Evolutionary conservation across 2,888 invertebrate species (phyloP), one percentile per base, ranked within the genome.

Genomic region (Pelosia muscerda): DNA sequence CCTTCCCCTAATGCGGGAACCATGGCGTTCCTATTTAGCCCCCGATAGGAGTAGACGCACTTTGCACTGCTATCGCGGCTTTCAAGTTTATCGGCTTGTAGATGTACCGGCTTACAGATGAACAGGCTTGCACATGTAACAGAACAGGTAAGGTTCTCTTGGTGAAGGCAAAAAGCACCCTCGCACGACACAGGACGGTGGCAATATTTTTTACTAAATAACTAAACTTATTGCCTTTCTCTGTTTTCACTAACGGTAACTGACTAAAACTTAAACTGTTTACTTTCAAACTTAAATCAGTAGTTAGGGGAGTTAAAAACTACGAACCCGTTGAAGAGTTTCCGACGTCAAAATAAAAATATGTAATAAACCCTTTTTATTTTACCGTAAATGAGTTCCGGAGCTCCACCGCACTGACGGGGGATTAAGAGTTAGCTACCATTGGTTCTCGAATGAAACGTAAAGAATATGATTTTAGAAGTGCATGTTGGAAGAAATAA

Each of bases 281-380:
- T 71, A 61, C 63, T 74, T 56, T 23, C 26, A 53, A 78, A 70
- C 68, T 70, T 67, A 62, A 71, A 71, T 73, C 66, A 71, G 72
- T 78, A 77, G 78, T 78, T 76, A 63, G 71, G 74, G 75, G 73
- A 79, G 75, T 80, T 82, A 79, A 81, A 81, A 57, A 57, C 57
- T 57, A 66, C 58, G 67, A 65, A 75, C 73, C 66, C 57, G 59
- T 65, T 72, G 69, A 63, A 68, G 78, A 85, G 81, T 82, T 84
- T 81, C 81, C 81, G 76, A 84, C 85, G 75, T 88, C 84, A 88
- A 91, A 38, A 90, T 87, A 90, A 91, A 92, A 92, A 92, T 92
- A 89, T 91, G 91, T 91, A 88, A 90, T 89, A 88, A 89, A 91
- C 89, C 77, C 86, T 84, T 84, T 91, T 92, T 91, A 89, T 88